Base-by-base conservation (phyloP, 2,888 invertebrate species). In the Stratiomys singularior region DNA sequence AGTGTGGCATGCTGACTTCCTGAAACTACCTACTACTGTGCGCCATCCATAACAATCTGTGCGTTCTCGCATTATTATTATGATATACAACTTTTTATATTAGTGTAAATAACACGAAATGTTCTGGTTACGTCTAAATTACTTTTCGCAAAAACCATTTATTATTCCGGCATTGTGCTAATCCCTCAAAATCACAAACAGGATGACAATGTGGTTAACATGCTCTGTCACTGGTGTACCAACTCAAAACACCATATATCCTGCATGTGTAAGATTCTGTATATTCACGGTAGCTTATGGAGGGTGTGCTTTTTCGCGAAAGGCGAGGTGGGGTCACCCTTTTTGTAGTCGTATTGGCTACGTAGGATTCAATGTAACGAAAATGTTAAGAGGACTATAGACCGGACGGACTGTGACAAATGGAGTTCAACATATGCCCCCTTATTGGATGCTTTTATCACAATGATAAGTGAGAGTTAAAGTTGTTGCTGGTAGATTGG, bases 101-200 rank as follows among this genome's bases (percentile, higher is more conserved):
- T 78, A 78, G 76, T 46, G 72, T 64, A 76, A 71, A 77, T 79
- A 71, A 71, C 66, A 76, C 52, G 66, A 71, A 63, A 71, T 76
- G 76, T 56, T 64, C 63, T 78, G 76, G 74, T 79, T 79, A 79
- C 72, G 76, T 79, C 78, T 79, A 79, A 79, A 79, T 79, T 79
- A 79, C 79, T 76, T 79, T 79, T 77, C 63, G 71, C 76, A 76
- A 80, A 78, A 78, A 77, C 78, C 77, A 80, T 80, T 80, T 80
- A 80, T 80, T 80, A 80, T 80, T 77, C 77, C 76, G 77, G 76
- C 76, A 80, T 78, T 78, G 77, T 78, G 71, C 78, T 80, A 80
- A 80, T 80, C 80, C 80, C 80, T 80, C 80, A 80, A 80, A 80
- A 80, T 80, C 80, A 80, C 78, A 78, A 80, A 76, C 80, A 80